phyloP scores from a whole-genome alignment of 2,888 invertebrate genomes.

The Cosmia trapezina region DNA sequence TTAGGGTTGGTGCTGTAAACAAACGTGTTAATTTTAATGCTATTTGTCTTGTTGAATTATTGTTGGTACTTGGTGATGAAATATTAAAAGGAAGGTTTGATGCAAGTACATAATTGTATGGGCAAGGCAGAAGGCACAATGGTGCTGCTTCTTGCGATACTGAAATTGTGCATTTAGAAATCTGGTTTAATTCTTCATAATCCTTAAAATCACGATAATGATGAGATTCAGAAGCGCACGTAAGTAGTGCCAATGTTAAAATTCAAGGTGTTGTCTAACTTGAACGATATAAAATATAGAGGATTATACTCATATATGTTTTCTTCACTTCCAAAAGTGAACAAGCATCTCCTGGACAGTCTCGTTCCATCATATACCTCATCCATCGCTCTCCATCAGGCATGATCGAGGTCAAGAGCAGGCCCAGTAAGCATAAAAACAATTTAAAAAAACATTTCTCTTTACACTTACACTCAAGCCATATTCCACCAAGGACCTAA shows the following conservation, averaged over 20 bases:
- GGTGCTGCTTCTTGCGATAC: background rate
- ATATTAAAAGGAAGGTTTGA: slow-evolving; percentile 1
- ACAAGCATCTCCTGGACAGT: too few relatives aligned
- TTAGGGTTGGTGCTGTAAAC: slow-evolving; percentile 46
- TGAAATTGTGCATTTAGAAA: background rate
- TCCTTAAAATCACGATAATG: background rate
- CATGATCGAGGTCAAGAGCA: too few relatives aligned
- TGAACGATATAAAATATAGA: background rate
- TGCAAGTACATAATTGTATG: background rate
- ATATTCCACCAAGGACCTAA: background rate
- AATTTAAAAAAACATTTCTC: background rate
- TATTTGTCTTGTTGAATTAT: slow-evolving; percentile 49
- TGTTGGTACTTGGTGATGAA: background rate
- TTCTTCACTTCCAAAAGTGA: too few relatives aligned
- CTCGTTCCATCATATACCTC: too few relatives aligned
- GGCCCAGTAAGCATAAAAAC: too few relatives aligned
- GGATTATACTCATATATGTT: too few relatives aligned
- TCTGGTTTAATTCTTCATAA: background rate
- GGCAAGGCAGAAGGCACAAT: background rate
- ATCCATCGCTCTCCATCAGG: too few relatives aligned
- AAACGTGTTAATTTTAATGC: slow-evolving; percentile 33
- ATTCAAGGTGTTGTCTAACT: background rate
- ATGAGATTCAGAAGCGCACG: background rate
- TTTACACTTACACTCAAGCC: too few relatives aligned
- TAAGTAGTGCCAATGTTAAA: background rate